These are phyloP conservation scores for Ranitomeya imitator DNA, from an alignment of 2,113 vertebrate species.

Conservation along the genomic window DNA sequence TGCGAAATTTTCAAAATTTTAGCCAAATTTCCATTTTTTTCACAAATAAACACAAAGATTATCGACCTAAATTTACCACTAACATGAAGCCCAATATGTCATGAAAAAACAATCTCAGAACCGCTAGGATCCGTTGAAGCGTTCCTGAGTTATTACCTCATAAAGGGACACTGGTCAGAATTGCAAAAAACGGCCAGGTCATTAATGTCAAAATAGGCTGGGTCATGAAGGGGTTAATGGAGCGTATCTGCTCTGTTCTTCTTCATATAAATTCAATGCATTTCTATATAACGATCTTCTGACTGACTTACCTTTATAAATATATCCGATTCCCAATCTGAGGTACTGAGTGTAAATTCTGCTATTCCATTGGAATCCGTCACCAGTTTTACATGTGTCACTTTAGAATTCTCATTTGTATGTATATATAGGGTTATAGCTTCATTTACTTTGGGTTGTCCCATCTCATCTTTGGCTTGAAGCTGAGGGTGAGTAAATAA, in stretches of 20 bases:
- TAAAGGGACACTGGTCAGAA: too few species aligned
- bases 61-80: too few species aligned
- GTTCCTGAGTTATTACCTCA: too few species aligned
- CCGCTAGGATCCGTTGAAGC: too few species aligned
- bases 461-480: not conserved
- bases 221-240: too few species aligned
- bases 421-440: not conserved
- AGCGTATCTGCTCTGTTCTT: not conserved
- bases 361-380: constrained; percentile 63
- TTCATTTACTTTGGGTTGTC: not conserved
- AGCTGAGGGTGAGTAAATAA: not conserved
- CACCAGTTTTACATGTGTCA: constrained; percentile 18
- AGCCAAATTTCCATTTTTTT: too few species aligned
- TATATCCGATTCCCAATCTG: constrained; percentile 61
- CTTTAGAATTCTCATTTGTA: not conserved
- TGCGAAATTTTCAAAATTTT: too few species aligned
- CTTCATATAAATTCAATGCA: not conserved
- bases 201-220: too few species aligned
- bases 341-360: constrained; percentile 64
- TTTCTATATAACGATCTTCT: not conserved
- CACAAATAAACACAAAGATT: too few species aligned
- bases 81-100: too few species aligned
- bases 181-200: too few species aligned
- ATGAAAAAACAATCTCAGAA: too few species aligned
- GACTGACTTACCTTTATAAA: constrained; percentile 61